Conservation (phyloP, 1,140 invertebrate genomes). For the Gryllus bimaculatus region DNA sequence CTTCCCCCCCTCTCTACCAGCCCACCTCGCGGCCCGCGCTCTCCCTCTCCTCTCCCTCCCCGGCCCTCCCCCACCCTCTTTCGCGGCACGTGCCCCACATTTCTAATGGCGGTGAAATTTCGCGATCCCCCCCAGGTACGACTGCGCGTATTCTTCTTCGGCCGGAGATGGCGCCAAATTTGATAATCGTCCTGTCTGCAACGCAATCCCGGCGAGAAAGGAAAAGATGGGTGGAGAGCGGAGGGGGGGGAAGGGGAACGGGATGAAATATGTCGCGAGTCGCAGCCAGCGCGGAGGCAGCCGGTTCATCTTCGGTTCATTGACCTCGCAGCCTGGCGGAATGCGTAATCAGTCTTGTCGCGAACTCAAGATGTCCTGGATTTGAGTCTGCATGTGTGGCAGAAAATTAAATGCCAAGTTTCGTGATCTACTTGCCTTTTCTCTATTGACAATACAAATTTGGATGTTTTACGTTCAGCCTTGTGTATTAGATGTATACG, state of each 20-base stretch:
- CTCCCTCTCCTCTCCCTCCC: not conserved
- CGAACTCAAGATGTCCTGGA: no score
- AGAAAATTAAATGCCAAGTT: no score
- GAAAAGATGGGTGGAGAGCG: not conserved
- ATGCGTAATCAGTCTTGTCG: no score
- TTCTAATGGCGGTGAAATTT: not conserved
- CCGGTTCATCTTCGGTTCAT: not conserved
- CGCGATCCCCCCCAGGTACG: not conserved
- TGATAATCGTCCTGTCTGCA: not conserved
- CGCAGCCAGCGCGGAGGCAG: not conserved
- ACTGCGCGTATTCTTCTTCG: not conserved
- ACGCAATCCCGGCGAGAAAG: not conserved
- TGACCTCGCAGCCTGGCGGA: not conserved
- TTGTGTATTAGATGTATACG: no score
- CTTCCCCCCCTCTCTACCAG: not conserved
- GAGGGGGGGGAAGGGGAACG: no score
- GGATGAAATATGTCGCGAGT: not conserved
- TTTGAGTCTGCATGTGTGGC: no score
- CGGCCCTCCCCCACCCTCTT: not conserved
- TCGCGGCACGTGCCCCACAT: not conserved
- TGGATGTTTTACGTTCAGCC: no score
- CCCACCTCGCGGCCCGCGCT: no score
- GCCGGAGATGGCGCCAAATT: slow-evolving; percentile 2
- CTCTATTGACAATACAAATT: no score
- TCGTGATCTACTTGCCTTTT: no score